Evolutionary conservation across 2,113 vertebrate species (phyloP).

Genomic region (Charadrius vociferus): DNA sequence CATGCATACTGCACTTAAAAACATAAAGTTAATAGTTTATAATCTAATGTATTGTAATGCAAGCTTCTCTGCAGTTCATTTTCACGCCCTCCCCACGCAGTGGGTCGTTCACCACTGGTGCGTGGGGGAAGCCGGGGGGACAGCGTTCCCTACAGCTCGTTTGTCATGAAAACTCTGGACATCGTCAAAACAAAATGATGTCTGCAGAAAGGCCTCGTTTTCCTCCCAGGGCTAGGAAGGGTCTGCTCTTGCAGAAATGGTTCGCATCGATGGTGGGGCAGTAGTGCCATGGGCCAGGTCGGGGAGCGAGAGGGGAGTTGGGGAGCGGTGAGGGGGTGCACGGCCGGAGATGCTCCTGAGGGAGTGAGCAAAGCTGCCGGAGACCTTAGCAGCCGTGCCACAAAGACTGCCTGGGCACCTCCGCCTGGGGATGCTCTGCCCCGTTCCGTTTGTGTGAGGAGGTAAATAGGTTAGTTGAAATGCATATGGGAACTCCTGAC

Average conservation of each 20-base stretch:
- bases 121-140: accelerated
- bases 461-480: not conserved
- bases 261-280: not conserved
- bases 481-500: not conserved
- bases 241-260: not conserved
- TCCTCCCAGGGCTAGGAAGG: not conserved
- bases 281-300: not conserved
- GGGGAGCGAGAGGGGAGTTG: accelerated
- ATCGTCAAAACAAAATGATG: accelerated
- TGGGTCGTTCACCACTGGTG: accelerated
- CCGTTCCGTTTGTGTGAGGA: not conserved
- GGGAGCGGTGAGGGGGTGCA: not conserved
- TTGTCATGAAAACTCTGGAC: not conserved
- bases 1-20: not conserved
- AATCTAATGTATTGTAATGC: not conserved
- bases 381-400: not conserved
- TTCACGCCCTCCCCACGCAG: accelerated
- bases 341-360: accelerated
- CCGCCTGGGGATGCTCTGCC: accelerated
- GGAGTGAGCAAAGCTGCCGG: accelerated
- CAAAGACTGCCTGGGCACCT: not conserved
- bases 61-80: not conserved
- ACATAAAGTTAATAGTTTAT: not conserved
- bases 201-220: not conserved
- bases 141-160: accelerated